Evolutionary conservation across 2,888 invertebrate genomes (phyloP).

Genomic region (Apoderus coryli): DNA sequence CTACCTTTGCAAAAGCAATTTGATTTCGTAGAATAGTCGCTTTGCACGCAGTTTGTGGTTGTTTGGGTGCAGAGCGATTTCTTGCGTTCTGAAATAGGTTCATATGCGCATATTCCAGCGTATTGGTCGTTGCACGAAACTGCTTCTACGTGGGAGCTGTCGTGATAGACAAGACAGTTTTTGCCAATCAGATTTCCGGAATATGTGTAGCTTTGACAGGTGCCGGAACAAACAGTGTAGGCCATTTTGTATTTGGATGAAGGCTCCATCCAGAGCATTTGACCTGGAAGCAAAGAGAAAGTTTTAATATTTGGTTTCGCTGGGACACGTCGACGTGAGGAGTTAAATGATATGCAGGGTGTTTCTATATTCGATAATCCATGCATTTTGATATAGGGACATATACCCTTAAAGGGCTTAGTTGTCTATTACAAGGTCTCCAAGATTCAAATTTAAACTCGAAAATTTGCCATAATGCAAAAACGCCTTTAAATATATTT

Average conservation of each 20-base stretch:
- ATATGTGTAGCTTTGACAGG: slow-evolving; percentile 13
- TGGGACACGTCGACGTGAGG: too few relatives aligned
- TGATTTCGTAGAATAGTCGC: slow-evolving; percentile 18
- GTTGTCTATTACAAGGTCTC: too few relatives aligned
- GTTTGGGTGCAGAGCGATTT: slow-evolving; percentile 17
- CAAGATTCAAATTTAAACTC: too few relatives aligned
- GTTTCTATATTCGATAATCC: too few relatives aligned
- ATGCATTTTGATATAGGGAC: too few relatives aligned
- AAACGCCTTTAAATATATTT: too few relatives aligned
- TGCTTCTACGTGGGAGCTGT: slow-evolving; percentile 15
- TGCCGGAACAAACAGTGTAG: slow-evolving; percentile 13
- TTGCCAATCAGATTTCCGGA: slow-evolving; percentile 16
- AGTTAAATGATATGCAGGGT: too few relatives aligned
- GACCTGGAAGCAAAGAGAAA: too few relatives aligned
- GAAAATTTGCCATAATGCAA: too few relatives aligned
- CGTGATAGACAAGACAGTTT: slow-evolving; percentile 20
- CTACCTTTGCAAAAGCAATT: slow-evolving; percentile 20
- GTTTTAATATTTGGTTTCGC: too few relatives aligned
- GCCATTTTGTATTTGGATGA: slow-evolving; percentile 14
- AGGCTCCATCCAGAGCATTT: slow-evolving; percentile 18
- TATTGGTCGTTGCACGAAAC: slow-evolving; percentile 18
- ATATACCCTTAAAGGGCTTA: too few relatives aligned
- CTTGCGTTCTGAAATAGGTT: slow-evolving; percentile 10
- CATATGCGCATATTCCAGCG: slow-evolving; percentile 20
- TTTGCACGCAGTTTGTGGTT: slow-evolving; percentile 15